These are phyloP conservation scores for Punctoribates punctum DNA, from an alignment of 2,888 invertebrate species.

Conservation along the genomic window DNA sequence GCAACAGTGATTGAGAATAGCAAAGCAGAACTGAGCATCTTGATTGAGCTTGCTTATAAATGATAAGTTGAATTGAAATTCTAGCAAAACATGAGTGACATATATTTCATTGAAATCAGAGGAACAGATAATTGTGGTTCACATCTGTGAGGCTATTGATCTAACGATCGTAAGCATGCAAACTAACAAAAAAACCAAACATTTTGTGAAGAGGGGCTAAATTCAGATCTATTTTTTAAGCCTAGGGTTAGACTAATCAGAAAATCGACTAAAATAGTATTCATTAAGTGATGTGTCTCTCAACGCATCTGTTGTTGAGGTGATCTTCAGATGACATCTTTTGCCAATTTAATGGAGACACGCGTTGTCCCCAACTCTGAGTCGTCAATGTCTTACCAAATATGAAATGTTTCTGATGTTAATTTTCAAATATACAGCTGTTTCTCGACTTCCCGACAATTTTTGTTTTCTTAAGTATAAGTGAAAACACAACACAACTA, in stretches of 20 bases:
- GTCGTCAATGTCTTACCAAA: conserved; percentile 11
- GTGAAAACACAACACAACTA: conserved; percentile 17
- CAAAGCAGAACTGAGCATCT: too few species aligned
- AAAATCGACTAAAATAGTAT: neutral
- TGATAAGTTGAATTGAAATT: too few species aligned
- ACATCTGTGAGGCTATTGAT: too few species aligned
- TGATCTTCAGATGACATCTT: conserved; percentile 6
- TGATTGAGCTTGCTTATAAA: too few species aligned
- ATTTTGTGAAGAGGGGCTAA: too few species aligned
- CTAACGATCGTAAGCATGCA: too few species aligned
- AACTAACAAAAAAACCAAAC: too few species aligned
- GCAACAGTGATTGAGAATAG: too few species aligned
- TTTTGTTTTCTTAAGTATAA: conserved; percentile 17
- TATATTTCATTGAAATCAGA: too few species aligned
- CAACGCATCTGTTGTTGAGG: conserved; percentile 22
- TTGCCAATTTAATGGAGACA: conserved; percentile 13
- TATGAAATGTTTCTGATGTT: conserved; percentile 26
- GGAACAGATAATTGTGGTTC: too few species aligned
- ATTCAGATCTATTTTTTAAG: too few species aligned
- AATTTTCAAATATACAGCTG: conserved; percentile 28
- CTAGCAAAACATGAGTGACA: too few species aligned
- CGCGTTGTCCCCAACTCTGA: neutral
- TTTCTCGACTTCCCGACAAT: conserved; percentile 30
- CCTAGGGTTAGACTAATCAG: neutral
- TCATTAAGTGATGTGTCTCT: neutral